Percentiles rank a stretch among this genome's conserved stretches.
Evolutionary conservation across 1,140 invertebrate species (phyloP).

Genomic region (Zophobas morio): DNA sequence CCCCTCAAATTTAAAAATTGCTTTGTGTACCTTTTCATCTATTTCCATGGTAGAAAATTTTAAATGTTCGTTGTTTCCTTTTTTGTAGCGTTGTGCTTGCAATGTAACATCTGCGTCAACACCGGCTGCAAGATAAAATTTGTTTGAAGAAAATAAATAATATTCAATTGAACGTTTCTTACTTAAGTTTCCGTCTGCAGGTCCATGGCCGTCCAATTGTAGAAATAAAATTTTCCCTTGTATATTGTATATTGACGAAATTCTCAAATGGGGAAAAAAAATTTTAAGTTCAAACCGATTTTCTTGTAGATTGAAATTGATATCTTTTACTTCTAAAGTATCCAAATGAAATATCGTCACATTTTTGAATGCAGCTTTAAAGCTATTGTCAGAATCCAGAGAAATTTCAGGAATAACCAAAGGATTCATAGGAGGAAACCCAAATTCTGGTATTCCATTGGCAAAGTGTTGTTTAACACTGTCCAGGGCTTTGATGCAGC

Average conservation of each 20-base stretch:
- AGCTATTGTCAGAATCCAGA: conserved; percentile 14
- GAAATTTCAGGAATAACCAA: conserved; percentile 56
- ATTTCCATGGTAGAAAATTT: conserved; percentile 35
- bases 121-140: conserved; percentile 43
- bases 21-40: conserved; percentile 30
- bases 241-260: conserved; percentile 53
- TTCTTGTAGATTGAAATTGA: conserved; percentile 51
- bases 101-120: conserved; percentile 47
- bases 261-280: conserved; percentile 52
- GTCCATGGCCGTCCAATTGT: conserved; percentile 55
- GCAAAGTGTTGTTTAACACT: conserved; percentile 66
- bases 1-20: conserved; percentile 41
- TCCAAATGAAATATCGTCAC: conserved; percentile 55
- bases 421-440: conserved; percentile 66
- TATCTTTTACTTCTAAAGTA: conserved; percentile 52
- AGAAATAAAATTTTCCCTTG: conserved; percentile 56
- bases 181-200: conserved; percentile 59
- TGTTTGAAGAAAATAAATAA: conserved; percentile 7
- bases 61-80: conserved; percentile 50
- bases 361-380: conserved; percentile 54
- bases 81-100: conserved; percentile 45
- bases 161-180: conserved; percentile 43
- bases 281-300: conserved; percentile 52
- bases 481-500: conserved; percentile 67
- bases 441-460: conserved; percentile 67